Conservation (phyloP, 2,113 vertebrate species). For the Sinocyclocheilus rhinocerous region DNA sequence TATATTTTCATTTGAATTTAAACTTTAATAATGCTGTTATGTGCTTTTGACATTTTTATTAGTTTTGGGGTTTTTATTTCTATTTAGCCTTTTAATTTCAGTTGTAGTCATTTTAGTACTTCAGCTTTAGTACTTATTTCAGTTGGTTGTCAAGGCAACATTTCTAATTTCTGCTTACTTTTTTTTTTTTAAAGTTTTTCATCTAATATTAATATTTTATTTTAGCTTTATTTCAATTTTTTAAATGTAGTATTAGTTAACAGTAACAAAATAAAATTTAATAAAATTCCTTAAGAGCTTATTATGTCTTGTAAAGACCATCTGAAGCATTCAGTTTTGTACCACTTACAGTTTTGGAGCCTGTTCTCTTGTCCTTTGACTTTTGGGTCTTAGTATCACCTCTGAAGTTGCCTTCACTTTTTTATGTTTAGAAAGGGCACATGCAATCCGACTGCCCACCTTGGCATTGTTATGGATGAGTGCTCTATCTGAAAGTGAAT, state of each 20-base stretch:
- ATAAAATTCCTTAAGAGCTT: not conserved
- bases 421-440: slow-evolving; percentile 75
- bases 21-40: too few species aligned
- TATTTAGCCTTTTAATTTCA: not conserved
- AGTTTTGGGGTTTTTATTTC: not conserved
- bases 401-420: slow-evolving; percentile 18
- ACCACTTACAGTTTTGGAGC: slow-evolving; percentile 38
- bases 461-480: slow-evolving; percentile 87
- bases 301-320: not conserved
- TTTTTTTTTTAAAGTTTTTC: not conserved
- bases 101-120: not conserved
- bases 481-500: slow-evolving; percentile 80
- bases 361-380: not conserved
- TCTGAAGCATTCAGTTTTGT: not conserved
- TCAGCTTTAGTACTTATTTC: too few species aligned
- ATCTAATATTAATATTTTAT: not conserved
- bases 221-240: not conserved
- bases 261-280: not conserved
- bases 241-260: not conserved
- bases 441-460: slow-evolving; percentile 86
- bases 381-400: not conserved
- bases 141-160: too few species aligned
- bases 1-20: not conserved
- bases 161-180: too few species aligned
- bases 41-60: not conserved